Percentiles rank a stretch among this genome's conserved stretches.
Evolutionary conservation across 2,888 invertebrate genomes (phyloP).

Genomic region (Caenorhabditis sinica): DNA sequence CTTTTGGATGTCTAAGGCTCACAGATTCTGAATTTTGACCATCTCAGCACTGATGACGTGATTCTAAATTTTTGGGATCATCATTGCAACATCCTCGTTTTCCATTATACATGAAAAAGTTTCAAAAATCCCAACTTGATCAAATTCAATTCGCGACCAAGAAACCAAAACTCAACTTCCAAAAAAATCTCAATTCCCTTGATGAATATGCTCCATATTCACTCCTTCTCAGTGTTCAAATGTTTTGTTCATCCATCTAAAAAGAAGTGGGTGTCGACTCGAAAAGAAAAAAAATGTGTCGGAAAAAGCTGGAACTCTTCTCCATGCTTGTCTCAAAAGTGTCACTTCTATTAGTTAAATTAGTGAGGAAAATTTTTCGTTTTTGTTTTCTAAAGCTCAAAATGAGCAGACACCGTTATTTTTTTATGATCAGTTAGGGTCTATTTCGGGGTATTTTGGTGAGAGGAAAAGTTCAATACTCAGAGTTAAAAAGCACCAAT

Average conservation of each 20-base stretch:
- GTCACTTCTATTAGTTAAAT: constrained; percentile 18
- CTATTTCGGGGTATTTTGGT: not conserved
- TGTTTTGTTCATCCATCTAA: not conserved
- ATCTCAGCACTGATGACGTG: no score
- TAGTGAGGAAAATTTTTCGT: not conserved
- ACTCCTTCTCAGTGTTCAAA: not conserved
- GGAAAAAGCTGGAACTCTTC: constrained; percentile 5
- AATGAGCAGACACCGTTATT: not conserved
- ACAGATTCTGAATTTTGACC: no score
- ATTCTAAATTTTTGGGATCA: no score
- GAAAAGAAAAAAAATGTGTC: not conserved
- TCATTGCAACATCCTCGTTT: no score
- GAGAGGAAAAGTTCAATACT: not conserved
- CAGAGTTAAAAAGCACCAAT: not conserved
- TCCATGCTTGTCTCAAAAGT: not conserved
- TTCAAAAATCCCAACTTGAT: not conserved
- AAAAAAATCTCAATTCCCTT: not conserved
- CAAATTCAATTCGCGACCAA: not conserved
- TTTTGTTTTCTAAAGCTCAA: not conserved
- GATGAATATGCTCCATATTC: constrained; percentile 9
- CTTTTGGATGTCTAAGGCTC: no score
- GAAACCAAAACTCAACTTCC: not conserved
- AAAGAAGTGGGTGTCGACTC: not conserved
- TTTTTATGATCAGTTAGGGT: not conserved
- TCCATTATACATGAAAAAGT: no score